phyloP scores from a whole-genome alignment of 2,888 invertebrate species.

The Conistra vaccinii region DNA sequence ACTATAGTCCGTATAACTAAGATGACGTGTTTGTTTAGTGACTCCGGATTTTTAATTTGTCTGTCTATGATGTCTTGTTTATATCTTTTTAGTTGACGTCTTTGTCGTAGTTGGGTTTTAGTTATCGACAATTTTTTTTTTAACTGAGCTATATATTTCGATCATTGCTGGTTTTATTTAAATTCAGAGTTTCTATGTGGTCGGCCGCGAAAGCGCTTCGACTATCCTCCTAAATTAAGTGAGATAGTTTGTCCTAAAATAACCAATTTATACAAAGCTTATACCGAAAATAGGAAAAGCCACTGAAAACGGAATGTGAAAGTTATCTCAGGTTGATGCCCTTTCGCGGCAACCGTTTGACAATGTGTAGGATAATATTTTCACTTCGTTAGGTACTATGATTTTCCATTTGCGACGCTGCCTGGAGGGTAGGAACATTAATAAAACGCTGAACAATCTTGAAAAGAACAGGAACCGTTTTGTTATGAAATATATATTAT shows the following conservation, averaged over 20 bases:
- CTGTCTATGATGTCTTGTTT: too few species aligned
- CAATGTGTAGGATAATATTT: not conserved
- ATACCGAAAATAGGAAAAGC: not conserved
- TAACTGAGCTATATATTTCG: too few species aligned
- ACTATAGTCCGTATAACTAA: too few species aligned
- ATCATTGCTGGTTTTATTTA: not conserved
- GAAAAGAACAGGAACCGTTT: not conserved
- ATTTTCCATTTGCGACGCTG: slow-evolving; percentile 14
- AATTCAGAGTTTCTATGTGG: not conserved
- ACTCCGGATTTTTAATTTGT: too few species aligned
- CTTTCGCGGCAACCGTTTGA: not conserved
- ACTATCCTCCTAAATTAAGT: not conserved
- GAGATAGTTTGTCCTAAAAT: not conserved
- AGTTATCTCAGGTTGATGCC: not conserved
- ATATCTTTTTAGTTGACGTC: too few species aligned
- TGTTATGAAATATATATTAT: not conserved
- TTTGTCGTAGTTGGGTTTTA: too few species aligned
- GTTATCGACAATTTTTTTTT: too few species aligned
- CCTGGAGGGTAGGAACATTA: not conserved
- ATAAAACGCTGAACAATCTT: slow-evolving; percentile 6
- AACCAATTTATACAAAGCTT: slow-evolving; percentile 16
- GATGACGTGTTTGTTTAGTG: too few species aligned
- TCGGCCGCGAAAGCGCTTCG: not conserved
- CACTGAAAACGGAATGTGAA: not conserved
- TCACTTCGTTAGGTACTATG: slow-evolving; percentile 3